Base-by-base conservation (phyloP, 2,797 vertebrate genomes). In the Poecilia gillii region DNA sequence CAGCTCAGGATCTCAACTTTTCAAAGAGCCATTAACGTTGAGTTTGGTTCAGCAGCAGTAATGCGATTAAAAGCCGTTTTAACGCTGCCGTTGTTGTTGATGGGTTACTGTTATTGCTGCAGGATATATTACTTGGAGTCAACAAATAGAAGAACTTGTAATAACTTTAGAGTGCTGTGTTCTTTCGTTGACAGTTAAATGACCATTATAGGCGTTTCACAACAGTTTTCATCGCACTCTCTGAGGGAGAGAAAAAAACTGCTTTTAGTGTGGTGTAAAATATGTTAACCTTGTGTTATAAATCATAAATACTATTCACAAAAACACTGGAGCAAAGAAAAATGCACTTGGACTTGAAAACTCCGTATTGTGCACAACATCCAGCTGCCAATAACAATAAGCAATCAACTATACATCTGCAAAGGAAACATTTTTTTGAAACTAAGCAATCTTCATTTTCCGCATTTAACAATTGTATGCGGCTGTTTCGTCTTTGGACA, bases 51-150 rank as follows among this genome's bases (percentile, higher is more conserved):
- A 77, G 74, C 82, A 74, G 75, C 78, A 82, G 87, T 82, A 81
- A 89, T 87, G 85, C 80, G 84, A 89, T 86, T 87, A 86, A 90
- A 89, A 81, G 81, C 45, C 57, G 49, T 72, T 84, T 82, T 78
- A 86, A 85, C n/a, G 23, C 71, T 45, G 47, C 76, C 41, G 73
- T 3, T 9, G 59, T 79, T 86, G 89, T 92, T 93, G 90, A 90
- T 88, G 87, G 86, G 89, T 79, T 85, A 92, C 86, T 79, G 85
- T 86, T 47, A 84, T 81, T 78, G 80, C 70, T 79, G 45, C 80
- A 45, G 55, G 59, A 66, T 75, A 81, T 82, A 79, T 87, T 78
- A 81, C 72, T 75, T 55, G 46, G 51, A 77, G 62, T 83, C 73
- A 75, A 66, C 77, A 57, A 77, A 55, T 79, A 71, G 74, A 81